phyloP scores from a whole-genome alignment of 2,888 invertebrate species.

The Artemia sp. region DNA sequence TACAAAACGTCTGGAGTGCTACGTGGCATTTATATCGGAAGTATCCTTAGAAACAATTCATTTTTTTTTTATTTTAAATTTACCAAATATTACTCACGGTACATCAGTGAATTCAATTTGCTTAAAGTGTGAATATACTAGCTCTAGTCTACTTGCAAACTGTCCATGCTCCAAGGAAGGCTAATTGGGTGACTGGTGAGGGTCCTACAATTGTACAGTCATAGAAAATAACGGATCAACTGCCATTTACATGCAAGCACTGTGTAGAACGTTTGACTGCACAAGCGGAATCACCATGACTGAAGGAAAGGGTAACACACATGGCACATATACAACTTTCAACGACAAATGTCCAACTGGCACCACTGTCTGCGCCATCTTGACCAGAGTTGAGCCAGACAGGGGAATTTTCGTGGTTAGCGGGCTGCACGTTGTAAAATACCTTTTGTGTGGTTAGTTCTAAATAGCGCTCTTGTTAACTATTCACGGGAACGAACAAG shows the following conservation, averaged over 20 bases:
- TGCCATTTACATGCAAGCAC: not conserved
- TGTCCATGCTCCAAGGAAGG: not conserved
- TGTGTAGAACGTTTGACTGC: not conserved
- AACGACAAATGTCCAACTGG: not conserved
- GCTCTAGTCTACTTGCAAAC: not conserved
- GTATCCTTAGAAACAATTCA: no score
- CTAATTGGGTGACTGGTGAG: not conserved
- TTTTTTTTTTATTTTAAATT: no score
- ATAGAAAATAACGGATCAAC: not conserved
- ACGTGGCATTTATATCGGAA: no score
- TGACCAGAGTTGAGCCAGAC: not conserved
- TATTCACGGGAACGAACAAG: no score
- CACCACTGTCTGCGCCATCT: not conserved
- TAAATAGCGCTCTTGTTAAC: no score
- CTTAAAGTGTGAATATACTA: not conserved
- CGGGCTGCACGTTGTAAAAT: not conserved
- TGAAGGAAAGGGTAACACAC: not conserved
- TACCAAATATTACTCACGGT: no score
- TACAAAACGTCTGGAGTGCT: no score
- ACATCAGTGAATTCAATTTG: not conserved
- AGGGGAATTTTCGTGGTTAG: not conserved
- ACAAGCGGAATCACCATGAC: not conserved
- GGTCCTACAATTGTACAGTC: not conserved
- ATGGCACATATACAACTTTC: not conserved
- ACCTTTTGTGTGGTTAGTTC: no score